Evolutionary conservation across 1,140 invertebrate genomes (phyloP), one percentile per base, ranked within the genome.

Genomic region (Drosophila mauritiana): DNA sequence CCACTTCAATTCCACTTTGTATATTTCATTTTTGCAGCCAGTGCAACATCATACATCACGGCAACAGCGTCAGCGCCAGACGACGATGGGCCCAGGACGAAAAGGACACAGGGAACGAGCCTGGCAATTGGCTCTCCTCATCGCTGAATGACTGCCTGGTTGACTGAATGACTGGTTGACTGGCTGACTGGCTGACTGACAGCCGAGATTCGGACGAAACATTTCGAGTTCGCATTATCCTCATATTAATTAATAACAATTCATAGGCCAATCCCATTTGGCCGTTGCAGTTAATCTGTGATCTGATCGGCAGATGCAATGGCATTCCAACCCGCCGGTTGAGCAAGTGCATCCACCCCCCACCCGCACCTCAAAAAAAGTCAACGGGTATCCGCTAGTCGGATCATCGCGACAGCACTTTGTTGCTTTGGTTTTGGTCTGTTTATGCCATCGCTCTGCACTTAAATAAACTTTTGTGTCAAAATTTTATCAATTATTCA

Each of bases 1-100:
- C 84, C 80, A 83, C 78, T 86, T 82, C 82, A 86, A 86, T 88
- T 88, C 51, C 82, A 86, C 84, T 83, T 85, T 88, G 79, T 88
- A 77, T 79, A 79, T 88, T 88, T 86, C 75, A 88, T 86, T 83
- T 86, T 88, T 86, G 74, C 67, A 40, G 51, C 42, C 67, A 70
- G n/a, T 65, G 70, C 73, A 68, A 58, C 73, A 68, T 55, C 78
- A 85, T 78, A 78, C 82, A 86, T 86, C 83, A 83, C 49, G 46
- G 57, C 49, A 46, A 25, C 46, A 61, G 54, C 80, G 72, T 73
- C 81, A 86, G 48, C 74, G 83, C 45, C 82, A 86, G 82, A 75
- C 72, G 22, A 61, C 20, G 25, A 6, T 42, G 40, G 40, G 7
- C 40, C 8, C 31, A 31, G 31, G 37, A 39, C 37, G 37, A 13